A percentile compares a stretch with the other conserved stretches of the same genome.
Conservation (phyloP, 2,797 vertebrate genomes). For the Ara ararauna region DNA sequence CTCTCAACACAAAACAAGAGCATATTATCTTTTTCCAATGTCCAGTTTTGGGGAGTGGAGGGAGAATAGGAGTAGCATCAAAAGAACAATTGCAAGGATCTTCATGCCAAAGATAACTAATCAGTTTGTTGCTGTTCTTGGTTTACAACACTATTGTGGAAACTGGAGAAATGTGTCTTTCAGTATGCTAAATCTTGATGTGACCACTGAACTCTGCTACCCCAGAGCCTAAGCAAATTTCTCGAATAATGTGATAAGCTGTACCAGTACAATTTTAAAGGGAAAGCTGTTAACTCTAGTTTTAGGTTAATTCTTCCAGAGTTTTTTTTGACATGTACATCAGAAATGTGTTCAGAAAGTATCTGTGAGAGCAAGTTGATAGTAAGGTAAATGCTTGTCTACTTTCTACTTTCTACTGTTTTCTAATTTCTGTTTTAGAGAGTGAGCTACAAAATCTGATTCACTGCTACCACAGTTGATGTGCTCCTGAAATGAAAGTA, state of each 20-base stretch:
- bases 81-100: background rate
- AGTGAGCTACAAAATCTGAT: background rate
- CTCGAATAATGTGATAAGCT: background rate
- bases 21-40: background rate
- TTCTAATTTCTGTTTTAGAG: background rate
- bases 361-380: background rate
- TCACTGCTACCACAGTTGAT: background rate
- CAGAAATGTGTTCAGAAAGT: background rate
- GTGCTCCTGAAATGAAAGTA: background rate
- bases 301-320: background rate
- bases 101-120: background rate
- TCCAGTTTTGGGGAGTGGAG: background rate
- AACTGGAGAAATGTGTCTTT: background rate
- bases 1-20: background rate
- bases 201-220: background rate
- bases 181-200: background rate
- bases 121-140: background rate
- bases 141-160: background rate
- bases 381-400: background rate
- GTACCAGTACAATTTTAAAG: background rate
- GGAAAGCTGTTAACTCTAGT: background rate
- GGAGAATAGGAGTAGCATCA: background rate
- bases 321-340: background rate
- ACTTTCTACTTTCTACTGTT: background rate
- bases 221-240: background rate